These are phyloP conservation scores for Argya squamiceps DNA, from an alignment of 2,797 vertebrate genomes.

Conservation along the genomic window DNA sequence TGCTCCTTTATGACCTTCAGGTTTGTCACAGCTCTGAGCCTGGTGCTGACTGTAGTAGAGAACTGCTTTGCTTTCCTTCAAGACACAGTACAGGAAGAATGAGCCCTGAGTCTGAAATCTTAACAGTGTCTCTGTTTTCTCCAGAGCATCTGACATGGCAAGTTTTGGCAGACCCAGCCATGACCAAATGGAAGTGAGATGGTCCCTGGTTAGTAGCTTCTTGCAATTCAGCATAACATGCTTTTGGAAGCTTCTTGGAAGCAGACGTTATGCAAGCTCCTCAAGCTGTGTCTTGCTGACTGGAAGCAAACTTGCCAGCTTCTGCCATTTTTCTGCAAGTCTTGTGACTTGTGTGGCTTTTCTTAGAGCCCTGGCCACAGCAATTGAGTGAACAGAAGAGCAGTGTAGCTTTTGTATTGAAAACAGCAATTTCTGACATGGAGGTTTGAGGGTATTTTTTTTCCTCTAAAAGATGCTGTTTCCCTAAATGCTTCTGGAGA, in stretches of 20 bases:
- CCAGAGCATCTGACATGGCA: neutral
- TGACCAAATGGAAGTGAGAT: slow-evolving; percentile 32
- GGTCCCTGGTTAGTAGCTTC: slow-evolving; percentile 32
- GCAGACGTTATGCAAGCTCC: slow-evolving; percentile 36
- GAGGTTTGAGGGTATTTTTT: neutral
- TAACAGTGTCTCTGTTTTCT: slow-evolving; percentile 24
- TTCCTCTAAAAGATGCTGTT: neutral
- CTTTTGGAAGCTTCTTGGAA: slow-evolving; percentile 31
- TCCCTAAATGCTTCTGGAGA: neutral
- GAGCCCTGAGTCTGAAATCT: slow-evolving; percentile 9
- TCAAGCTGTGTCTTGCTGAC: slow-evolving; percentile 50
- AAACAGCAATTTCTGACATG: neutral
- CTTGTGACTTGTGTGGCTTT: slow-evolving; percentile 57
- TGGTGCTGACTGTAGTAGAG: neutral
- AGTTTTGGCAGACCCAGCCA: slow-evolving; percentile 12
- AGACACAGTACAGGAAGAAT: neutral
- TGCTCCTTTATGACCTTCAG: neutral
- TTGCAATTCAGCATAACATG: neutral
- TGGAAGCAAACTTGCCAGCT: slow-evolving; percentile 42
- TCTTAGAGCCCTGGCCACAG: slow-evolving; percentile 15
- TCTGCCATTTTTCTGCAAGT: slow-evolving; percentile 44
- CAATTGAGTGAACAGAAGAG: neutral
- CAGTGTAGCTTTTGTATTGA: neutral
- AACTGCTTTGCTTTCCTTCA: slow-evolving; percentile 7
- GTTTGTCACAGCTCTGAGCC: neutral